A percentile compares a stretch with the other conserved stretches of the same genome.
Evolutionary conservation across 1,140 invertebrate genomes (phyloP).

Genomic region (Drosophila kanapiae): DNA sequence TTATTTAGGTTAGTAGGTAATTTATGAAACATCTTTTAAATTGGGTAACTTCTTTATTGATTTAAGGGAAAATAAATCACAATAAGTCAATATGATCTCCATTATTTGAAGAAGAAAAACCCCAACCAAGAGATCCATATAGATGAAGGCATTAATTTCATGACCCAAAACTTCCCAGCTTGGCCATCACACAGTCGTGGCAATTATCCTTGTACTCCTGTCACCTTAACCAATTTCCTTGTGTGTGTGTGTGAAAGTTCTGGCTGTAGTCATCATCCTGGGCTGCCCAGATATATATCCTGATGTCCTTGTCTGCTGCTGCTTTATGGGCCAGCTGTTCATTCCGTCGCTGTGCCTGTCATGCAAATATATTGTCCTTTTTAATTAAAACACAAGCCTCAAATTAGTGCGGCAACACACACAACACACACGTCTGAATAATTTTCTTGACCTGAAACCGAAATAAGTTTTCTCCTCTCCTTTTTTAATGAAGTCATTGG

Average conservation of each 20-base stretch:
- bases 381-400: conserved; percentile 82
- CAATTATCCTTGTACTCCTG: conserved; percentile 32
- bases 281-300: conserved; percentile 9
- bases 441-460: conserved; percentile 54
- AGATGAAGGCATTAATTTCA: conserved; percentile 25
- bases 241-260: conserved; percentile 8
- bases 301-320: conserved; percentile 37
- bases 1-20: background rate
- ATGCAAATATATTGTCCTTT: conserved; percentile 82
- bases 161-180: conserved; percentile 8
- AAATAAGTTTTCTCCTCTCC: conserved; percentile 40
- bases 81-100: background rate
- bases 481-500: conserved; percentile 64
- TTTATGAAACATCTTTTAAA: background rate
- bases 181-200: conserved; percentile 24
- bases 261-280: conserved; percentile 20
- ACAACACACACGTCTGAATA: conserved; percentile 18
- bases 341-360: conserved; percentile 43
- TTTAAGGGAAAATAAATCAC: too few species aligned
- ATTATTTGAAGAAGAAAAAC: background rate
- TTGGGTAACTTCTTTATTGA: background rate
- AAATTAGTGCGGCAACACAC: conserved; percentile 69
- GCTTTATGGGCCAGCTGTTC: conserved; percentile 71
- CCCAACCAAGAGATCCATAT: conserved; percentile 1
- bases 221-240: conserved; percentile 36